Evolutionary conservation across 2,113 vertebrate species (phyloP), one percentile per base, ranked within the genome.

Genomic region (Carassius auratus): DNA sequence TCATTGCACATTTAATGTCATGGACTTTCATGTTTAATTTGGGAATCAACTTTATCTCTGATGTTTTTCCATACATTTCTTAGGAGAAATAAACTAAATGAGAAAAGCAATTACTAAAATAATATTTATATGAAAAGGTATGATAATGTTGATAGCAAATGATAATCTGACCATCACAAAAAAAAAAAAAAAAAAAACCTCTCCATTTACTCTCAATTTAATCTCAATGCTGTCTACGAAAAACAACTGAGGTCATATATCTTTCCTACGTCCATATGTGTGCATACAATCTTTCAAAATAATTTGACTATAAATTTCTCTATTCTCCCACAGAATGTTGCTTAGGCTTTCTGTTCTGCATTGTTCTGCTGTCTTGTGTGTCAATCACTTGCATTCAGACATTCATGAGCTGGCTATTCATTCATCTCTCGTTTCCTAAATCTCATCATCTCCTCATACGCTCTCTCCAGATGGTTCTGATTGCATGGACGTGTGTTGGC

Each of bases 381-480:
- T 73, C 81, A 83, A 42, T 73, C 81, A 71, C 33, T 57, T 15
- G 23, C 81, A 23, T 33, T 83, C 26, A 73, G 30, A 50, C 68
- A 83, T 83, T 83, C 50, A 76, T 42, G 81, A 73, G 30, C 68
- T 45, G 10, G 50, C 81, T 59, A 81, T 83, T 76, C 59, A 66
- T 55, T 77, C 48, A 69, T 38, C 62, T 77, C 62, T n/a, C 26
- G 42, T 74, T 81, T 81, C 84, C 66, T 50, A 73, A 73, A 36
- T 38, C 76, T 75, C 42, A 50, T 59, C 83, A 78, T 79, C 75
- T 83, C 82, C 57, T 79, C 71, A 69, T 36, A 38, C 48, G 4
- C 55, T 61, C 69, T 17, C 26, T 76, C 36, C 85, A 88, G 87
- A 88, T 88, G 87, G 87, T 73, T 81, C 73, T 89, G 82, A 85